Percentiles rank a stretch among this genome's conserved stretches.
Evolutionary conservation across 1,140 invertebrate genomes (phyloP).

Genomic region (Drosophila grimshawi): DNA sequence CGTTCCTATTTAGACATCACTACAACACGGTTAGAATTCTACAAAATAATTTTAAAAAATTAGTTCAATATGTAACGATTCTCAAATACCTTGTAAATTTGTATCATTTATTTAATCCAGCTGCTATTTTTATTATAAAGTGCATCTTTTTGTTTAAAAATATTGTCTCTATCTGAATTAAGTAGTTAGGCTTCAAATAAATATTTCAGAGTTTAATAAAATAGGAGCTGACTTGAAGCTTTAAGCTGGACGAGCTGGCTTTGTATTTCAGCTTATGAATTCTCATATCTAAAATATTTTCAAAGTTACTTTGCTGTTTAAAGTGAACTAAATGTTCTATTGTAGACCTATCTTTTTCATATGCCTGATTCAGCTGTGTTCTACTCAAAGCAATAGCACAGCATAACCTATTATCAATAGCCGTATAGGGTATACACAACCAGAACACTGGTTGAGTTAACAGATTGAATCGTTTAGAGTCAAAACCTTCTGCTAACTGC

Average conservation of each 20-base stretch:
- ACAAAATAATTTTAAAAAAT: neutral
- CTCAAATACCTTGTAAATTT: slow-evolving; percentile 13
- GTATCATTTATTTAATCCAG: neutral
- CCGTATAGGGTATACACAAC: slow-evolving; percentile 42
- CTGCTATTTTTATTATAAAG: too few relatives aligned
- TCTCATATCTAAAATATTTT: too few relatives aligned
- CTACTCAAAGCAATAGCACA: neutral
- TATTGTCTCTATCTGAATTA: too few relatives aligned
- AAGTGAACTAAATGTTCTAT: too few relatives aligned
- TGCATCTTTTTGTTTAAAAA: too few relatives aligned
- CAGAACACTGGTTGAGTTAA: slow-evolving; percentile 5
- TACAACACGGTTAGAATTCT: slow-evolving; percentile 14
- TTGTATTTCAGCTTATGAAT: too few relatives aligned
- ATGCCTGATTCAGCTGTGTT: neutral
- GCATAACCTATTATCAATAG: neutral
- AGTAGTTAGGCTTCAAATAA: too few relatives aligned
- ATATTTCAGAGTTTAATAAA: too few relatives aligned
- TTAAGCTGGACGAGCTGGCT: too few relatives aligned
- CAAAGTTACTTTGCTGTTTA: too few relatives aligned
- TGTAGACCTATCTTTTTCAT: too few relatives aligned
- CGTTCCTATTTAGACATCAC: slow-evolving; percentile 71
- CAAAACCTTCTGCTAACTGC: slow-evolving; percentile 55
- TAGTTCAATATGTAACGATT: neutral
- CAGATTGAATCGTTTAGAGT: slow-evolving; percentile 75
- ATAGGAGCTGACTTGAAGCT: too few relatives aligned